These are phyloP conservation scores for Dicentrarchus labrax DNA, from an alignment of 2,113 vertebrate species.

Conservation along the genomic window DNA sequence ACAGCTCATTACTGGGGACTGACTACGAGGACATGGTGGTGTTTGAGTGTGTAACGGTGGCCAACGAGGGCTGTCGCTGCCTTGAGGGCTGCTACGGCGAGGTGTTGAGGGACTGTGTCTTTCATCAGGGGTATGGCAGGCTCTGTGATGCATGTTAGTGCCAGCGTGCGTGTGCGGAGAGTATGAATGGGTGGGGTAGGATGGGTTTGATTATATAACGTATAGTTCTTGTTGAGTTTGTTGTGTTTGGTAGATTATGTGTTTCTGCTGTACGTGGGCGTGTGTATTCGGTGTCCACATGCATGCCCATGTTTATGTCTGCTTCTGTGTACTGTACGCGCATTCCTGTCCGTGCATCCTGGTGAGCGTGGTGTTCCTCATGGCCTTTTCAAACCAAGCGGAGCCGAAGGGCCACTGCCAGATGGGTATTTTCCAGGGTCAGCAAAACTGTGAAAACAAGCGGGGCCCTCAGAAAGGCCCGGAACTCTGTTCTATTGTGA, in stretches of 20 bases:
- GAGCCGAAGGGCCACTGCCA: constrained; percentile 71
- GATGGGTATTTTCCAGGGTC: constrained; percentile 81
- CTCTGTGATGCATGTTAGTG: constrained; percentile 26
- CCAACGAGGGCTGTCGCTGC: constrained; percentile 71
- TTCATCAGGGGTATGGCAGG: constrained; percentile 73
- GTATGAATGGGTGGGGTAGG: constrained; percentile 42
- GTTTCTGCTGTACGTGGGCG: constrained; percentile 5
- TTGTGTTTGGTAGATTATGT: background rate
- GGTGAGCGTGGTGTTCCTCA: constrained; percentile 39
- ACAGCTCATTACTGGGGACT: constrained; percentile 68
- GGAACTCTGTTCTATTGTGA: constrained; percentile 76
- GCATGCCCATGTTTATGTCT: constrained; percentile 54
- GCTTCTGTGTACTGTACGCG: constrained; percentile 40
- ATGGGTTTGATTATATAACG: constrained; percentile 47
- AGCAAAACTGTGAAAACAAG: constrained; percentile 83
- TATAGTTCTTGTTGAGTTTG: background rate
- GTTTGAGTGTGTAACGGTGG: constrained; percentile 77
- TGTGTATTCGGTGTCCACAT: background rate
- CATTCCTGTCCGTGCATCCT: constrained; percentile 48
- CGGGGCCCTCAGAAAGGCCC: constrained; percentile 75
- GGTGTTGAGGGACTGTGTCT: constrained; percentile 71
- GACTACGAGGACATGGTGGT: constrained; percentile 74
- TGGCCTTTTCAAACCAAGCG: constrained; percentile 56
- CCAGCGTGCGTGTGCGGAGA: constrained; percentile 17
- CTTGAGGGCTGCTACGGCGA: constrained; percentile 77